These are phyloP conservation scores for Limnephilus rhombicus DNA, from an alignment of 2,888 invertebrate species.

Conservation along the genomic window DNA sequence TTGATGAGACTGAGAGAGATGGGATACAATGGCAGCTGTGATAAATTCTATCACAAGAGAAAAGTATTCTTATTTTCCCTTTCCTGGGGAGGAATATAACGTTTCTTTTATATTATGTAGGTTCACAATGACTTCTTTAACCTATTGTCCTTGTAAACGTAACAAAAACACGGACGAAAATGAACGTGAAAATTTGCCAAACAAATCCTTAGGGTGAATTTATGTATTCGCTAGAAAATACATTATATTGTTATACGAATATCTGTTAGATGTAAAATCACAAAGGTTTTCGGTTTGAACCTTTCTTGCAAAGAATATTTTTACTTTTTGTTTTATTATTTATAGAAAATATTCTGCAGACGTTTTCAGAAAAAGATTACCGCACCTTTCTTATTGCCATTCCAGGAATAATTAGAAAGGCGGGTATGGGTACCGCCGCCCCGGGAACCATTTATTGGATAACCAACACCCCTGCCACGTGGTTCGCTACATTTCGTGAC, in stretches of 20 bases:
- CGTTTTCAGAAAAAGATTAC: background rate
- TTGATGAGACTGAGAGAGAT: slow-evolving; percentile 26
- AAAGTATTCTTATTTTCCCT: background rate
- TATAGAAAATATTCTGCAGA: background rate
- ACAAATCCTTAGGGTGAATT: background rate
- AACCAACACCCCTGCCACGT: too few relatives aligned
- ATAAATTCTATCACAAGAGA: background rate
- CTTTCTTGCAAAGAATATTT: background rate
- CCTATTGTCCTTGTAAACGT: background rate
- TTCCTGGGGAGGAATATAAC: background rate
- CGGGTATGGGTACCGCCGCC: too few relatives aligned
- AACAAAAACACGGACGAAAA: background rate
- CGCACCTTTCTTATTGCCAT: background rate
- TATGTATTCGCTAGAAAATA: background rate
- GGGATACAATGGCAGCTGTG: slow-evolving; percentile 7
- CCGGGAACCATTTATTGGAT: too few relatives aligned
- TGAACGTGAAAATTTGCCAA: background rate
- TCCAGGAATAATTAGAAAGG: too few relatives aligned
- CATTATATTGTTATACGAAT: background rate
- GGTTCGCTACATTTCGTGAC: too few relatives aligned
- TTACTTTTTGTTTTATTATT: background rate
- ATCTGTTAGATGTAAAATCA: background rate
- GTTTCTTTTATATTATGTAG: background rate
- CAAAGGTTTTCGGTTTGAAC: background rate
- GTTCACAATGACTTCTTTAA: background rate